phyloP scores from a whole-genome alignment of 1,140 invertebrate species.

The Caenorhabditis briggsae region DNA sequence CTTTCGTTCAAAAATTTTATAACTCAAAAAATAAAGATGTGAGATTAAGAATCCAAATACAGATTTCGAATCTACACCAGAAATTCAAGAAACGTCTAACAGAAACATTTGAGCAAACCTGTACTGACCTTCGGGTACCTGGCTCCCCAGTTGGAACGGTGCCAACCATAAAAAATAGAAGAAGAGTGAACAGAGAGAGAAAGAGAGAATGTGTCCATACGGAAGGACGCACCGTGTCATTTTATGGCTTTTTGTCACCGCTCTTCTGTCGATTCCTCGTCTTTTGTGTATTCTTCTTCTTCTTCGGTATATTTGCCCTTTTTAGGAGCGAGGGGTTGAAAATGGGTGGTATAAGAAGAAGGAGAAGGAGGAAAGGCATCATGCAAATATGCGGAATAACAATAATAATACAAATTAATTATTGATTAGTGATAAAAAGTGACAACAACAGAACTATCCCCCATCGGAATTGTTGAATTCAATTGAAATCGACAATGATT shows the following conservation, averaged over 20 bases:
- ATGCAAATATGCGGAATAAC: constrained; percentile 44
- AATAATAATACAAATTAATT: constrained; percentile 51
- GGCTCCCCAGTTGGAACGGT: constrained; percentile 32
- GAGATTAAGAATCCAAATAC: too few relatives aligned
- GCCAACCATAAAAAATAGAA: background rate
- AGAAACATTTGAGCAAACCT: too few relatives aligned
- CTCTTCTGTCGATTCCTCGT: constrained; percentile 1
- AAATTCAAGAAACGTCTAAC: too few relatives aligned
- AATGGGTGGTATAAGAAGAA: too few relatives aligned
- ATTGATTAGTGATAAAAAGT: constrained; percentile 49
- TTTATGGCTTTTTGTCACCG: constrained; percentile 52
- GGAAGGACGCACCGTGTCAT: constrained; percentile 44
- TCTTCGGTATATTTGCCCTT: constrained; percentile 43
- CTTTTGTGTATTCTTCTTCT: background rate
- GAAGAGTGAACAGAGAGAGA: background rate
- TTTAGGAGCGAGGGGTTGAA: constrained; percentile 6
- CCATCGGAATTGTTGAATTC: background rate
- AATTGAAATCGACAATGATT: constrained; percentile 46
- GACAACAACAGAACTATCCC: background rate
- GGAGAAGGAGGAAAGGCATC: background rate
- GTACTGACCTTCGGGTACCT: too few relatives aligned
- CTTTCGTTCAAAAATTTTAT: too few relatives aligned
- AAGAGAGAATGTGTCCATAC: background rate
- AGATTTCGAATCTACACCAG: too few relatives aligned
- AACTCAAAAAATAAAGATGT: too few relatives aligned